Conservation (phyloP, 2,888 invertebrate genomes). For the Girardia tigrina region DNA sequence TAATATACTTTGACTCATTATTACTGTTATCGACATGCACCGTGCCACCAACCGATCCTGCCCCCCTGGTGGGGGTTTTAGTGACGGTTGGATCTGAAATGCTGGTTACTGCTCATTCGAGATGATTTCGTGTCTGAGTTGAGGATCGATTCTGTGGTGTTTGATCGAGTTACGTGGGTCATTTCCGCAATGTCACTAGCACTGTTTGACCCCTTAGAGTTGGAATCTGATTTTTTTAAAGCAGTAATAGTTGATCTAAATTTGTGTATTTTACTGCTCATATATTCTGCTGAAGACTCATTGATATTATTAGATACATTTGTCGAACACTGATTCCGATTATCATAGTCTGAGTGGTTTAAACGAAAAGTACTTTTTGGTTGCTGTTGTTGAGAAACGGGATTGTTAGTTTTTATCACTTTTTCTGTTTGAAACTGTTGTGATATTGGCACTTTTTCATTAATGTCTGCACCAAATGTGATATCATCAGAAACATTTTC, state of each 20-base stretch:
- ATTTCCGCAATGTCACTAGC: neutral
- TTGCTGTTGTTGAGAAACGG: neutral
- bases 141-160: neutral
- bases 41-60: neutral
- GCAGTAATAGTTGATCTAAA: neutral
- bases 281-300: neutral
- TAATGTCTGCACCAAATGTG: slow-evolving; percentile 19
- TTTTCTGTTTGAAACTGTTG: slow-evolving; percentile 12
- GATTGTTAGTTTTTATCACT: neutral
- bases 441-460: slow-evolving; percentile 19
- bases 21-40: neutral
- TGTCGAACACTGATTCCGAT: neutral
- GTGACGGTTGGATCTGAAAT: slow-evolving; percentile 8
- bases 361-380: neutral
- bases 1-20: neutral
- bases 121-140: neutral
- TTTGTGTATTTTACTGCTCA: slow-evolving; percentile 1
- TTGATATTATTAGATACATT: neutral
- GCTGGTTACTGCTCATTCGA: neutral
- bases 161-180: neutral
- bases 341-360: neutral
- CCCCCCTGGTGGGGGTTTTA: no score
- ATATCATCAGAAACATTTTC: neutral
- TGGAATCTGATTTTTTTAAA: neutral
- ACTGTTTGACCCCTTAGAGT: neutral